Conservation (phyloP, 2,888 invertebrate species). For the Clunio marinus region DNA sequence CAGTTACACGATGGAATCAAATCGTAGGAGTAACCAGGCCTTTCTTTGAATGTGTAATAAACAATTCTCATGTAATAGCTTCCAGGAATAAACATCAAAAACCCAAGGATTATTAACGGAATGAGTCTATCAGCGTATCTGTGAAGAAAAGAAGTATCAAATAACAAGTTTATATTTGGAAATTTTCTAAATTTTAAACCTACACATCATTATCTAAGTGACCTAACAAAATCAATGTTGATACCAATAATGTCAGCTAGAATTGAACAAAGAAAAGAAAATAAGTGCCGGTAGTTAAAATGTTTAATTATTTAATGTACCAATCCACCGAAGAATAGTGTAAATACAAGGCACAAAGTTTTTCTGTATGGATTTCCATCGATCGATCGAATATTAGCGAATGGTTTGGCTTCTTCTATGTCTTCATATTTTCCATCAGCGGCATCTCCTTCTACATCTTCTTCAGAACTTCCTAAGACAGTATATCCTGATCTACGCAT, state of each 20-base stretch:
- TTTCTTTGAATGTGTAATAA: background rate
- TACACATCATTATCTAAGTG: conserved; percentile 10
- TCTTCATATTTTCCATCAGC: conserved; percentile 17
- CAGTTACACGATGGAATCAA: conserved; percentile 22
- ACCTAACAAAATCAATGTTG: conserved; percentile 13
- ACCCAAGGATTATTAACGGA: conserved; percentile 83
- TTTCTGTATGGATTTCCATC: background rate
- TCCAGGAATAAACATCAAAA: conserved; percentile 87
- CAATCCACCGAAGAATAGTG: conserved; percentile 23
- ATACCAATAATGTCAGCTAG: background rate
- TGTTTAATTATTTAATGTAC: conserved; percentile 14
- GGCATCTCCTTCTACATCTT: background rate
- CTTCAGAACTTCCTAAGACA: background rate
- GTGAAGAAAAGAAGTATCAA: too few relatives aligned
- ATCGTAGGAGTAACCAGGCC: conserved; percentile 16
- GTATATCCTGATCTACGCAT: conserved; percentile 23
- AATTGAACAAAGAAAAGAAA: background rate
- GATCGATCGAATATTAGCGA: background rate
- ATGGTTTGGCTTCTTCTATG: conserved; percentile 21
- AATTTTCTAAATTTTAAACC: background rate
- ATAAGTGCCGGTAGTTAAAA: background rate
- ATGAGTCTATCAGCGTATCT: conserved; percentile 84
- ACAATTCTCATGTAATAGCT: conserved; percentile 87
- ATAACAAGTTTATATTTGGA: background rate
- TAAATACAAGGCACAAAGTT: conserved; percentile 20